A percentile compares a stretch with the other conserved stretches of the same genome.
These are phyloP conservation scores for Falco berigora DNA, from an alignment of 2,797 vertebrate species.

Conservation along the genomic window DNA sequence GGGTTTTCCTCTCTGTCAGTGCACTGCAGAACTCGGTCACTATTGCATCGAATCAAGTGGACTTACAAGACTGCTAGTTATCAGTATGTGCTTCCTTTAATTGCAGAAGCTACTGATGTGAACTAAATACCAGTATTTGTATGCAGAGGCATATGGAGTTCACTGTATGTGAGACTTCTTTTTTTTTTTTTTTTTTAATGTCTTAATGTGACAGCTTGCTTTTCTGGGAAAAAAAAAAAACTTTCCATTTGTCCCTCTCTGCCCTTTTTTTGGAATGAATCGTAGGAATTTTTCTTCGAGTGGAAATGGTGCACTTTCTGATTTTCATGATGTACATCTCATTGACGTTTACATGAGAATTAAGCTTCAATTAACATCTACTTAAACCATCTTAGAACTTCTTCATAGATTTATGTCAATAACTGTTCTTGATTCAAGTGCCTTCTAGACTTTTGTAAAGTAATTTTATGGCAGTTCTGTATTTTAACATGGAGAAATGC, in stretches of 20 bases:
- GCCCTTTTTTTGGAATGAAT: neutral
- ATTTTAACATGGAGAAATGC: neutral
- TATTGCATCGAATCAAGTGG: neutral
- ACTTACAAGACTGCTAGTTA: neutral
- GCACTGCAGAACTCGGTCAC: neutral
- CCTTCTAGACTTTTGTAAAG: neutral
- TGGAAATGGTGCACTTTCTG: neutral
- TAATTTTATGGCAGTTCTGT: neutral
- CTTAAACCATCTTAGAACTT: neutral
- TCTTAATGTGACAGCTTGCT: neutral
- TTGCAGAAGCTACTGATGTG: neutral
- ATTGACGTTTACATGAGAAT: neutral
- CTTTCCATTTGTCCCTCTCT: neutral
- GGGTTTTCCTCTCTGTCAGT: neutral
- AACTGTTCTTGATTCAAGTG: neutral
- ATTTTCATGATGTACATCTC: neutral
- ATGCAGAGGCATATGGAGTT: neutral
- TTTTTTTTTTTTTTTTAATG: neutral
- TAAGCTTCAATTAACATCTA: neutral
- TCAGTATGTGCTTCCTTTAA: neutral
- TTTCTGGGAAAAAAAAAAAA: neutral
- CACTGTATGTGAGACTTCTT: neutral
- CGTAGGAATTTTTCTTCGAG: neutral
- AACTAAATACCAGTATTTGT: neutral
- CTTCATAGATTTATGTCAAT: neutral